Base-by-base conservation (phyloP, 2,113 vertebrate genomes). In the Sapajus apella region DNA sequence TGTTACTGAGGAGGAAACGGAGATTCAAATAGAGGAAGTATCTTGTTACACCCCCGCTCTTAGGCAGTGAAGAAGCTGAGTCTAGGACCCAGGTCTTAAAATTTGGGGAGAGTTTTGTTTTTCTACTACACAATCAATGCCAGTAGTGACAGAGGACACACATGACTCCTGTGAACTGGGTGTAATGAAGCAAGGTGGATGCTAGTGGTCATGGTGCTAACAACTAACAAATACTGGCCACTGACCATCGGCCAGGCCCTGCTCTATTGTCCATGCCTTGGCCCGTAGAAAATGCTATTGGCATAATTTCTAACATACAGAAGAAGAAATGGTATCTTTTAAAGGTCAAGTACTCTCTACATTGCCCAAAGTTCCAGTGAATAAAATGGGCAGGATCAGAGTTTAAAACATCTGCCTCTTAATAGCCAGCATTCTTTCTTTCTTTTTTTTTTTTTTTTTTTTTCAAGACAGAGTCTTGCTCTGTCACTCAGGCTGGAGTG, bases 101-200 rank as follows among this genome's bases (percentile, higher is more conserved):
- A 83, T 58, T 50, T 23, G 10, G 16, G 64, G 30, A 32, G n/a
- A 16, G 5, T 55, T 79, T 86, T 68, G 20, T 68, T 84, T 96
- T 88, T 35, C 8, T 72, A 21, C 17, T 27, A 27, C 16, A 11
- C 5, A 40, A 10, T 73, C 5, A 70, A 50, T 30, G 12, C 32
- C 37, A 40, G 18, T 10, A 3, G 18, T 43, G 30, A 2, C 8
- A 64, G 32, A 93, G 2, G 56, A n/a, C 35, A 61, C 17, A 5
- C 5, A 8, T 61, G 13, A 58, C 8, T 55, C 2, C 12, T 0
- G 0, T 17, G 40, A 58, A 16, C 52, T 68, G 55, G 16, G 23
- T 9, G 75, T 52, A 23, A 47, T 47, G 6, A 87, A 55, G 32
- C 17, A 16, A 52, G 37, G 61, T 64, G 37, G 35, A 32, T n/a